phyloP scores from a whole-genome alignment of 2,888 invertebrate species.

The Neria commutata region DNA sequence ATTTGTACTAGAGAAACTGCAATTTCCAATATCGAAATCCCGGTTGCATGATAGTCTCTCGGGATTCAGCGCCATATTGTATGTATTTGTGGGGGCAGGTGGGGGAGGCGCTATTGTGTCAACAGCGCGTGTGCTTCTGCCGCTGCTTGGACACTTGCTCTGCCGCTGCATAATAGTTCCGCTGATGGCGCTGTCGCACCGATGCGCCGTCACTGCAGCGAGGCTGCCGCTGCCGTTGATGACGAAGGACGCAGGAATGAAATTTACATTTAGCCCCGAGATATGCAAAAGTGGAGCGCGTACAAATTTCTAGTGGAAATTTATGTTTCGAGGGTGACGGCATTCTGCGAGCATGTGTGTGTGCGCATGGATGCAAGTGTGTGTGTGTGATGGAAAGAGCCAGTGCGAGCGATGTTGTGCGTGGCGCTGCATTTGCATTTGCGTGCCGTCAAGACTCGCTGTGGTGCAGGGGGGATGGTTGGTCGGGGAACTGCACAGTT shows the following conservation, averaged over 20 bases:
- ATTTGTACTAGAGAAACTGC: too few species aligned
- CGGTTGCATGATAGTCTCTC: too few species aligned
- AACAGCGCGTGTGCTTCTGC: too few species aligned
- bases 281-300: conserved; percentile 16
- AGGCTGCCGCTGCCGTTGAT: conserved; percentile 16
- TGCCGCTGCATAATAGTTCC: background rate
- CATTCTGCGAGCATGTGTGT: conserved; percentile 7
- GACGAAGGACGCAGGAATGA: conserved; percentile 33
- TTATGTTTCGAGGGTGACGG: conserved; percentile 10
- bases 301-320: conserved; percentile 13
- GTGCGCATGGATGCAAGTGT: too few species aligned
- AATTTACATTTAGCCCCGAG: conserved; percentile 37
- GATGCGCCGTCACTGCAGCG: background rate
- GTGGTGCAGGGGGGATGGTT: too few species aligned
- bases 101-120: too few species aligned
- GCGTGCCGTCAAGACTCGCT: background rate
- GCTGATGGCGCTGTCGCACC: background rate
- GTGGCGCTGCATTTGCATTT: background rate
- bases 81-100: too few species aligned
- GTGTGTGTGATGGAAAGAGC: background rate
- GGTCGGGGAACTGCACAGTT: too few species aligned
- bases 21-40: too few species aligned
- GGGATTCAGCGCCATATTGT: too few species aligned
- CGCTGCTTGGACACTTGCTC: conserved; percentile 5
- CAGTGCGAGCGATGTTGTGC: background rate